Conservation (phyloP, 2,797 vertebrate species). For the Schizopygopsis malacanthus region DNA sequence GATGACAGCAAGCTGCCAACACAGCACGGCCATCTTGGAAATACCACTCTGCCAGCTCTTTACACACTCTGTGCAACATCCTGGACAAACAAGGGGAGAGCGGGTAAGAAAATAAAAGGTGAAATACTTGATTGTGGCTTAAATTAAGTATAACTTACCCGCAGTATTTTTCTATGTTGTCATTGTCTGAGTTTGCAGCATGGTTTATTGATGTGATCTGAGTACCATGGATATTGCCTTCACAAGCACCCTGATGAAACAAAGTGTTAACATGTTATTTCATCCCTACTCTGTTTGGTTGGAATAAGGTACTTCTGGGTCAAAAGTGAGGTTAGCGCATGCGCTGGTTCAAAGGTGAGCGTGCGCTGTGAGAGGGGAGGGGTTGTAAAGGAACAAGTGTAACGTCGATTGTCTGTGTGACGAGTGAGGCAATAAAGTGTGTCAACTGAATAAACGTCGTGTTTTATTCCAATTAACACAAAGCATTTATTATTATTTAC, state of each 20-base stretch:
- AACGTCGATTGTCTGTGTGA: too few species aligned
- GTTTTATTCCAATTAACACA: too few species aligned
- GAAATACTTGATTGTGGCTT: neutral
- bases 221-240: constrained; percentile 88
- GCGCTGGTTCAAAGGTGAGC: too few species aligned
- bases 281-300: too few species aligned
- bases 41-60: constrained; percentile 93
- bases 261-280: neutral
- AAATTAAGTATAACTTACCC: constrained; percentile 73
- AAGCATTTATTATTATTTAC: neutral
- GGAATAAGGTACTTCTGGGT: too few species aligned
- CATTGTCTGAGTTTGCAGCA: constrained; percentile 73
- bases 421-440: too few species aligned
- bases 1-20: constrained; percentile 91
- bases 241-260: constrained; percentile 86
- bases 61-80: constrained; percentile 84
- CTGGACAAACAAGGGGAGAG: constrained; percentile 67
- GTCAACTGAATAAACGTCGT: too few species aligned
- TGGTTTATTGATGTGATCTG: constrained; percentile 72
- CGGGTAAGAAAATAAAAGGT: neutral
- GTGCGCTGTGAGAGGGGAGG: too few species aligned
- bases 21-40: constrained; percentile 90
- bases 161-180: constrained; percentile 83
- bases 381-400: too few species aligned
- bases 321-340: too few species aligned